Base-by-base conservation (phyloP, 2,113 vertebrate genomes). In the Actenoides hombroni region DNA sequence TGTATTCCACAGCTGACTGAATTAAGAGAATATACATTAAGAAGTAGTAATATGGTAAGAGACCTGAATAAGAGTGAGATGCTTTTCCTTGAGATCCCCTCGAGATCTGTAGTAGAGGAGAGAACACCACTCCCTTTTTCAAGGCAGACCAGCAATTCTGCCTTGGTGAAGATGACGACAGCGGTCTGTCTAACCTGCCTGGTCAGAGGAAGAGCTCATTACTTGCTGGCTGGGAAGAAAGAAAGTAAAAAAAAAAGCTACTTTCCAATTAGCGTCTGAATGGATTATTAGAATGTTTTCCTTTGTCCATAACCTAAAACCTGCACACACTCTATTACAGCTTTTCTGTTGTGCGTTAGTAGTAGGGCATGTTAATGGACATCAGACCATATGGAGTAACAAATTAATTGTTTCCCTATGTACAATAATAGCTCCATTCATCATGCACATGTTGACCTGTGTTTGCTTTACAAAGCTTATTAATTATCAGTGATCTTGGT, bases 401-500 rank as follows among this genome's bases (percentile, higher is more conserved):
- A 90, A 86, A 95, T 86, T 96, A 97, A 97, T 94, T 97, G 94
- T 83, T 97, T 97, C 88, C 90, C 88, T 24, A 14, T 18, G 82
- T 83, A 92, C 91, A 96, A 56, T 96, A 88, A 94, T 80, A 81
- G 97, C 97, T 97, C 95, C 80, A 98, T 99, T 98, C 97, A 98
- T 99, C 98, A 98, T 35, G 90, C 77, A 95, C 89, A 80, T 56
- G 97, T 97, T 98, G 98, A 96, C 97, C 97, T 88, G 86, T 92
- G 97, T 97, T 98, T 97, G 96, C 95, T 94, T 97, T 97, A 96
- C 95, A 97, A 92, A 97, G 94, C 95, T 97, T 98, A 98, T 98
- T 99, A 98, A 98, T 98, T 98, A 98, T 96, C 98, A 97, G 96
- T 86, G 95, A 97, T 96, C 97, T 97, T 95, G 67, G 93, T 81